These are phyloP conservation scores for Epicampocera succincta DNA, from an alignment of 2,888 invertebrate genomes.

Conservation along the genomic window DNA sequence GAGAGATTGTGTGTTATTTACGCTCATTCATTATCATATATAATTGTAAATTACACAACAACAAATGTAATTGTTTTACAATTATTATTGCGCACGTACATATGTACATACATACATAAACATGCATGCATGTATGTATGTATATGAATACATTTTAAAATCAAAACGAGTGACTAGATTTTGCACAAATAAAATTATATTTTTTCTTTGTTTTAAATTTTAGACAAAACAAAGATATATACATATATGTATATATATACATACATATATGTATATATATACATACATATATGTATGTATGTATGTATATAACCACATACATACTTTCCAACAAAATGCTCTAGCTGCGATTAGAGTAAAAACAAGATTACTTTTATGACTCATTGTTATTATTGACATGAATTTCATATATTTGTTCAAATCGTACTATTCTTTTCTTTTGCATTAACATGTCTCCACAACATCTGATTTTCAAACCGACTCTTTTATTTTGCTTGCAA, in stretches of 20 bases:
- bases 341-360: background rate
- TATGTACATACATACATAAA: background rate
- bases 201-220: background rate
- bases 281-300: background rate
- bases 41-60: too few relatives aligned
- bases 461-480: background rate
- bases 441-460: background rate
- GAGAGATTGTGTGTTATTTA: too few relatives aligned
- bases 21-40: too few relatives aligned
- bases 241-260: background rate
- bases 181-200: conserved; percentile 1
- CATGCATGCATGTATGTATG: background rate
- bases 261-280: conserved; percentile 3
- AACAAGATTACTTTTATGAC: conserved; percentile 12
- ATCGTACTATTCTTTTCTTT: conserved; percentile 15
- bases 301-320: too few relatives aligned
- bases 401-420: conserved; percentile 41
- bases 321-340: too few relatives aligned
- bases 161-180: background rate
- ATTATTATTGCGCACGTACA: too few relatives aligned
- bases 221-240: too few relatives aligned
- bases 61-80: too few relatives aligned
- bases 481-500: too few relatives aligned
- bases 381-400: conserved; percentile 23
- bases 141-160: too few relatives aligned